Evolutionary conservation across 2,797 vertebrate species (phyloP).

Genomic region (Benthosema pterotum): DNA sequence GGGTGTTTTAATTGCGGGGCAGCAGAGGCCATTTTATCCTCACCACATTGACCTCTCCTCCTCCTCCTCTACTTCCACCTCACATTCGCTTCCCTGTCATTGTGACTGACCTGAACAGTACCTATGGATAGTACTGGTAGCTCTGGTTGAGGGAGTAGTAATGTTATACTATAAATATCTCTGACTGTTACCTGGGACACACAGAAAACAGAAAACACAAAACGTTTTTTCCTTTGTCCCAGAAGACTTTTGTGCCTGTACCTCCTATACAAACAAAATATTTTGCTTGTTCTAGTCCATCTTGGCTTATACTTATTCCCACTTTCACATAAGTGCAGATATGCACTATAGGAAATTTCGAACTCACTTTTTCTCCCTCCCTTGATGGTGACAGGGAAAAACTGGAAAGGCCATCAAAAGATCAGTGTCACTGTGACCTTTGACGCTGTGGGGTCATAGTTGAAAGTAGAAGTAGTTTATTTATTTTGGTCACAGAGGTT

Average conservation of each 20-base stretch:
- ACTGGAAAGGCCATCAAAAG: slow-evolving; percentile 30
- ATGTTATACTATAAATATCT: neutral
- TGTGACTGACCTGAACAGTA: neutral
- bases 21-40: neutral
- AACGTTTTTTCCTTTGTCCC: slow-evolving; percentile 14
- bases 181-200: neutral
- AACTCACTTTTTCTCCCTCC: neutral
- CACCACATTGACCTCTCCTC: neutral
- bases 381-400: slow-evolving; percentile 17
- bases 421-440: slow-evolving; percentile 27
- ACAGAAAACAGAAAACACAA: neutral
- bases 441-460: slow-evolving; percentile 34
- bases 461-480: slow-evolving; percentile 5
- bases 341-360: too few relatives aligned
- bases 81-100: neutral
- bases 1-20: neutral
- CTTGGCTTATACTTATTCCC: neutral
- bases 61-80: neutral
- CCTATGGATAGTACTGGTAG: neutral
- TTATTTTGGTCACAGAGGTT: neutral
- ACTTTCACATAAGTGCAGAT: too few relatives aligned
- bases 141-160: neutral
- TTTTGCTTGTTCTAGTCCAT: neutral
- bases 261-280: neutral
- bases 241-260: slow-evolving; percentile 14